Conservation (phyloP, 2,888 invertebrate genomes). For the Clepsis dumicolana region DNA sequence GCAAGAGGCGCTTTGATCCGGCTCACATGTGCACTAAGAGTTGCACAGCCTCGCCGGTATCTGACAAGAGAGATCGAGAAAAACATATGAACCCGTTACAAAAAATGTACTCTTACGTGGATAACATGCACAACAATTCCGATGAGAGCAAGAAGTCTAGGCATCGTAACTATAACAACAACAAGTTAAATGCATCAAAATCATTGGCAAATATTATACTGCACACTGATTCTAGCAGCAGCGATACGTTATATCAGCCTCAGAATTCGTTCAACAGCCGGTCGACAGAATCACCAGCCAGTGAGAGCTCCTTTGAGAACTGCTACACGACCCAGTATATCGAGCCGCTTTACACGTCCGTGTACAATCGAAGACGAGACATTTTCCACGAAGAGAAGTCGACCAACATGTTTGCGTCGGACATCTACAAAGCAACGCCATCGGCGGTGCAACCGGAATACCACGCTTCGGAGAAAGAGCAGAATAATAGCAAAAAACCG, state of each 20-base stretch:
- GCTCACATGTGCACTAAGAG: conserved; percentile 80
- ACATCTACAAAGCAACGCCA: conserved; percentile 83
- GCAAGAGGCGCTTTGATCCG: conserved; percentile 78
- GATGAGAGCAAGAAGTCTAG: conserved; percentile 75
- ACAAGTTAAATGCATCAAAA: conserved; percentile 80
- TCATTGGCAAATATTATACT: conserved; percentile 81
- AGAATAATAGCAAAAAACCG: conserved; percentile 74
- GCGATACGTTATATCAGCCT: conserved; percentile 80
- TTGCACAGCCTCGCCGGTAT: conserved; percentile 62
- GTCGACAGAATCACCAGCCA: conserved; percentile 79
- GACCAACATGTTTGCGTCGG: conserved; percentile 72
- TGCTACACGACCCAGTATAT: conserved; percentile 80
- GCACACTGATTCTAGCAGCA: conserved; percentile 81
- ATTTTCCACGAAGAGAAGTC: conserved; percentile 78
- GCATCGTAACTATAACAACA: conserved; percentile 74
- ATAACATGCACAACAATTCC: conserved; percentile 66
- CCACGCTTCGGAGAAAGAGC: conserved; percentile 65
- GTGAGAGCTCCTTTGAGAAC: conserved; percentile 79
- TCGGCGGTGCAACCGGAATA: conserved; percentile 79
- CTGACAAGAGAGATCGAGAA: conserved; percentile 65
- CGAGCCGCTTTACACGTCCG: conserved; percentile 79
- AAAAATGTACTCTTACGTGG: conserved; percentile 74
- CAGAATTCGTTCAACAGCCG: conserved; percentile 77
- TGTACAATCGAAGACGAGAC: conserved; percentile 76
- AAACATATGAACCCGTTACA: conserved; percentile 71